These are phyloP conservation scores for Pherbina coryleti DNA, from an alignment of 2,888 invertebrate species.

Conservation along the genomic window DNA sequence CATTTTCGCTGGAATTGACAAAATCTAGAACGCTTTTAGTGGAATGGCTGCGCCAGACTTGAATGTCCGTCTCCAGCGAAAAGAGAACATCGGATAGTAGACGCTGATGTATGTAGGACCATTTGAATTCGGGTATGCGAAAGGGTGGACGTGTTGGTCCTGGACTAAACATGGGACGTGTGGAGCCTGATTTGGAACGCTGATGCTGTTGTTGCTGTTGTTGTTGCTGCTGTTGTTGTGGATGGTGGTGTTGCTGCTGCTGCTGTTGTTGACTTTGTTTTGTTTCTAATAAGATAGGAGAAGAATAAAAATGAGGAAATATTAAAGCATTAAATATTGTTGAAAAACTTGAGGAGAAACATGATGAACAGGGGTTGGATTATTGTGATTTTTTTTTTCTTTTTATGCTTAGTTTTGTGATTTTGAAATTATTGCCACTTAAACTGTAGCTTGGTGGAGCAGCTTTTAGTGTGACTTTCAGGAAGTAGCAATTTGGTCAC, in stretches of 20 bases:
- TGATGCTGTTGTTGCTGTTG: conserved; percentile 52
- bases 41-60: conserved; percentile 92
- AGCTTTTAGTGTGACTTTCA: too few species aligned
- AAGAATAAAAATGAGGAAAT: neutral
- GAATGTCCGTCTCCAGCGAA: conserved; percentile 97
- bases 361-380: neutral
- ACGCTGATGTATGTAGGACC: conserved; percentile 98
- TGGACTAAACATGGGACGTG: conserved; percentile 92
- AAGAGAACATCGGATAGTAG: conserved; percentile 95
- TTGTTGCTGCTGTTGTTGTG: conserved; percentile 40
- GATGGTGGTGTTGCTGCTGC: conserved; percentile 14
- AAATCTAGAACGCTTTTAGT: conserved; percentile 97
- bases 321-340: conserved; percentile 2
- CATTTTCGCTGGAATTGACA: conserved; percentile 98
- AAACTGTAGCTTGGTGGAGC: too few species aligned
- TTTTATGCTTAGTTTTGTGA: neutral
- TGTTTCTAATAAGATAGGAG: neutral
- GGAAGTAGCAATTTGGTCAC: too few species aligned
- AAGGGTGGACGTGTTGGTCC: conserved; percentile 95
- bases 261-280: neutral
- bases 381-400: neutral
- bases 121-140: conserved; percentile 98
- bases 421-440: neutral
- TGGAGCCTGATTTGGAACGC: conserved; percentile 75
- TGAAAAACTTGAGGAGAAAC: too few species aligned